These are phyloP conservation scores for Pterocles gutturalis DNA, from an alignment of 2,113 vertebrate genomes.

Conservation along the genomic window DNA sequence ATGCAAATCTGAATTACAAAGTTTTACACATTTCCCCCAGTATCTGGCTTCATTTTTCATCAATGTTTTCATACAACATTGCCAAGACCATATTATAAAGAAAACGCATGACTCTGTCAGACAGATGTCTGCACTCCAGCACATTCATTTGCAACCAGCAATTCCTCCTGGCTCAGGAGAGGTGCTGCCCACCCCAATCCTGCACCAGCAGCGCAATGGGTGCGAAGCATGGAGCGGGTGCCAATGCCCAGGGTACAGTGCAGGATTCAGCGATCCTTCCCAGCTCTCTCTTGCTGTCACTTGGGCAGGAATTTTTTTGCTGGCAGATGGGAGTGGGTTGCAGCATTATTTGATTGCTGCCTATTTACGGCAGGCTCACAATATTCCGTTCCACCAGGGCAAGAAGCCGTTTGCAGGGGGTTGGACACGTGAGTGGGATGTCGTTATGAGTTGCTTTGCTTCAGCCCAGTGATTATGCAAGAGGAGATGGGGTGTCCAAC, in stretches of 20 bases:
- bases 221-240: fast-evolving
- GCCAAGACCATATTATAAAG: background rate
- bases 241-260: background rate
- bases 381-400: background rate
- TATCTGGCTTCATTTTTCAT: background rate
- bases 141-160: background rate
- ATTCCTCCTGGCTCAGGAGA: background rate
- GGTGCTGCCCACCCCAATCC: background rate
- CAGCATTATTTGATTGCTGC: constrained; percentile 47
- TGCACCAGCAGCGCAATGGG: fast-evolving
- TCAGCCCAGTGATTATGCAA: constrained; percentile 4
- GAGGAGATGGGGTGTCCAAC: background rate
- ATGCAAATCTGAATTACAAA: background rate
- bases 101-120: background rate
- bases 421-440: constrained; percentile 44
- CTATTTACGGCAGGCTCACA: constrained; percentile 46
- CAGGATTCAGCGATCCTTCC: background rate
- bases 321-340: constrained; percentile 69
- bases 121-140: background rate
- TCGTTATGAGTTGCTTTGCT: background rate
- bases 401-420: background rate
- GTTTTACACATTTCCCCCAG: background rate
- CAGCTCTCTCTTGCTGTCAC: background rate
- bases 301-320: background rate
- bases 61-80: background rate